Evolutionary conservation across 2,797 vertebrate species (phyloP), one percentile per base, ranked within the genome.

Genomic region (Chelidonichthys spinosus): DNA sequence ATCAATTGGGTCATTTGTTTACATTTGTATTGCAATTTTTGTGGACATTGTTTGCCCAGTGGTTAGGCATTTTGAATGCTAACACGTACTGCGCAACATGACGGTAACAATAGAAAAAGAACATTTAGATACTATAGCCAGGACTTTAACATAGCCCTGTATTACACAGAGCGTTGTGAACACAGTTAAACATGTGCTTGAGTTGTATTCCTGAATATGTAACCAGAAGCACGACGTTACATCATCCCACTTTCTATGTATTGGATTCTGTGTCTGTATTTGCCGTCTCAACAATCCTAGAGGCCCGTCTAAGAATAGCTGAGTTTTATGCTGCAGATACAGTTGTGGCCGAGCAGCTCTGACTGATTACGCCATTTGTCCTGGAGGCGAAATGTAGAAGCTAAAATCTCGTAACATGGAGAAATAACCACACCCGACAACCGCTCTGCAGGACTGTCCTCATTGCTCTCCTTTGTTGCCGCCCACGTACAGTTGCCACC

Each of bases 301-400:
- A 73, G 44, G 76, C 72, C 67, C 4, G 44, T 84, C 74, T 79
- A 85, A 88, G 72, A 84, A 91, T 89, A 92, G 82, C 65, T 25
- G 42, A 37, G 67, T 69, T 74, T 78, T 43, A 49, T 63, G 79
- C 78, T 83, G 67, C 81, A 84, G 86, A 82, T 87, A 71, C 55
- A 77, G 62, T 79, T 83, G 75, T 85, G 83, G 77, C 68, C 75
- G 81, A 78, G 72, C 81, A 69, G 67, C 74, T 63, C 64, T 86
- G 75, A 78, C 81, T 82, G 79, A 88, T 81, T 78, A 63, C 74
- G 35, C 52, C 74, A 53, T 83, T 85, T 88, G 72, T 86, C 85
- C 74, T 87, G 73, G 9, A 74, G 84, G 62, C 46, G 35, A 70
- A 50, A 47, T 69, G 15, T 36, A 47, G 15, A 47, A 70, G 55